Evolutionary conservation across 2,888 invertebrate species (phyloP).

Genomic region (Rhagonycha fulva): DNA sequence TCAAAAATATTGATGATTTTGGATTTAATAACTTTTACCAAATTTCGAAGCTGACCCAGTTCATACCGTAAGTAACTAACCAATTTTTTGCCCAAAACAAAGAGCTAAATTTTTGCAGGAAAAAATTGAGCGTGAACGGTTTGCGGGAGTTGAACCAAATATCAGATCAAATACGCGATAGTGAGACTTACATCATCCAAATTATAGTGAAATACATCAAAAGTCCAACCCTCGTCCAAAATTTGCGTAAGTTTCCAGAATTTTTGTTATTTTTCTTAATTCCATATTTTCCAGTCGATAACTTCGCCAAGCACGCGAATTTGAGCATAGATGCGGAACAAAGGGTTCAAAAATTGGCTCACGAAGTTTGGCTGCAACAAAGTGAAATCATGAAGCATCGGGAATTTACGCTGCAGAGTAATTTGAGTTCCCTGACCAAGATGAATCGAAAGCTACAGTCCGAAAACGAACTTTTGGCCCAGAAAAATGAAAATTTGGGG

Average conservation of each 20-base stretch:
- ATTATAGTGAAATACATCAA: not conserved
- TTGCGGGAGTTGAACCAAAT: not conserved
- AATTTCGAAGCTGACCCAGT: not conserved
- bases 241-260: not conserved
- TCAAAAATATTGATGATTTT: not conserved
- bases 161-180: not conserved
- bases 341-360: conserved; percentile 40
- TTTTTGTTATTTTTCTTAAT: not conserved
- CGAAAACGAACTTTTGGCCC: conserved; percentile 44
- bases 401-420: conserved; percentile 42
- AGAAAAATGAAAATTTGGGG: conserved; percentile 43
- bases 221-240: not conserved
- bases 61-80: not conserved
- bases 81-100: not conserved
- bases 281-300: conserved; percentile 36
- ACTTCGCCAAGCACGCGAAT: conserved; percentile 40
- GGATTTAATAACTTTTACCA: not conserved
- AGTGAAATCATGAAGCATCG: conserved; percentile 42
- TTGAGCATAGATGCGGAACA: conserved; percentile 44
- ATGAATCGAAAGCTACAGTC: conserved; percentile 47
- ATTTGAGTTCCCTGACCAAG: conserved; percentile 40
- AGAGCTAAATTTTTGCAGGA: not conserved
- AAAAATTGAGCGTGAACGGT: not conserved
- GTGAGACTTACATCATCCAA: not conserved
- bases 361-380: conserved; percentile 48